Percentiles rank a stretch among this genome's conserved stretches.
Evolutionary conservation across 2,888 invertebrate species (phyloP).

Genomic region (Diogma glabrata): DNA sequence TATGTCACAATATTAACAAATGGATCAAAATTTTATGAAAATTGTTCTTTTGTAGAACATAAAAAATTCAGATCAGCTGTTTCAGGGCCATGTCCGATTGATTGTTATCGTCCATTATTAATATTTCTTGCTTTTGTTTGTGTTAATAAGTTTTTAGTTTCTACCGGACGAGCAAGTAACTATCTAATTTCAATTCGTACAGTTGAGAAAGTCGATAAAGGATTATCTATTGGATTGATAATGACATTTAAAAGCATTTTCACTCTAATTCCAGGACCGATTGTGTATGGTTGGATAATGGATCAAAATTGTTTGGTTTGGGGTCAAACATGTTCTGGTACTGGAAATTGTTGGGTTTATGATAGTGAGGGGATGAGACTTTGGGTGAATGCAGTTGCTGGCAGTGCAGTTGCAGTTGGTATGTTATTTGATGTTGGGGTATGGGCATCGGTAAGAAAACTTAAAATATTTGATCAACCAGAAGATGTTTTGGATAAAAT

Average conservation of each 20-base stretch:
- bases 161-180: neutral
- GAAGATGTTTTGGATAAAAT: too few species aligned
- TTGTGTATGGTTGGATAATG: conserved; percentile 51
- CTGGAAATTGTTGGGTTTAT: conserved; percentile 54
- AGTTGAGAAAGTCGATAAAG: conserved; percentile 48
- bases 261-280: conserved; percentile 53
- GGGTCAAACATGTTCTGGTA: conserved; percentile 40
- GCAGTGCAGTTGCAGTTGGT: conserved; percentile 25
- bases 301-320: conserved; percentile 52
- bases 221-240: conserved; percentile 46
- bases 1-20: conserved; percentile 24
- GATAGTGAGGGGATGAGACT: conserved; percentile 40
- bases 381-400: conserved; percentile 43
- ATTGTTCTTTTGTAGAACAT: conserved; percentile 38
- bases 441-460: neutral
- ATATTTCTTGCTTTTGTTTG: conserved; percentile 49
- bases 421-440: neutral
- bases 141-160: neutral
- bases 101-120: conserved; percentile 50
- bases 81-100: conserved; percentile 44
- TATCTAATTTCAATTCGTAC: neutral
- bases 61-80: conserved; percentile 34
- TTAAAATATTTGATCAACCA: neutral
- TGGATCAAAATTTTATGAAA: conserved; percentile 33
- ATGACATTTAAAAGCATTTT: conserved; percentile 42